Evolutionary conservation across 64 coral and sea anemone genomes (phyloP), one percentile per base, ranked within the genome.

Genomic region (Anthopleura sola): DNA sequence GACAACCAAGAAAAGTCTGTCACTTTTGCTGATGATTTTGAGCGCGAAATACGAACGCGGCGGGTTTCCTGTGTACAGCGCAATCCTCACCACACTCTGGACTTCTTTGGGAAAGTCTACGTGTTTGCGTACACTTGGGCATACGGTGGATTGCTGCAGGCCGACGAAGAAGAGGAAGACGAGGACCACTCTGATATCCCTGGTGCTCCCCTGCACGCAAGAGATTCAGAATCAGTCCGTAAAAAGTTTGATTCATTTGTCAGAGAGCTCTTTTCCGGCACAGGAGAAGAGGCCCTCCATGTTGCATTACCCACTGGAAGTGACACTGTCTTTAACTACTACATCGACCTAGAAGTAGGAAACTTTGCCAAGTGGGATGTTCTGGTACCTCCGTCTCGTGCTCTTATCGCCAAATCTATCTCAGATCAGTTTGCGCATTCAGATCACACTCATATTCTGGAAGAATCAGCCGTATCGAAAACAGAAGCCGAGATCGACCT

Each of bases 91-190:
- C 89, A 92, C 20, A 78, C 94, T 24, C 53, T 88, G 48, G 85
- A 60, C 20, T 97, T 97, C 76, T 84, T 97, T 44, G 90, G 90
- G 55, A 99, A 94, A 68, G 60, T 99, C 3, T 99, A 85, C 69
- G 86, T 99, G 23, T 99, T 99, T 78, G 90, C 97, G 2, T 99
- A 68, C 79, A 99, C 97, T 0, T 99, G 97, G 97, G 90, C 97
- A 29, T 94, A 95, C 80, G 97, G 97, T 24, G 93, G 97, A 10
- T 81, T 89, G 46, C 78, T 99, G 6, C 79, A 81, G 19, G 83
- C 71, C 19, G 79, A 44, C 4, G 87, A 85, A 14, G 90, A 87
- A 34, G 90, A 95, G 6, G 97, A 94, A 44, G 46, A 79, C 13
- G 92, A 81, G 29, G 79, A 82, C 44, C 34, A 89, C 28, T 34